These are phyloP conservation scores for Polydrusus pterygomalis DNA, from an alignment of 2,888 invertebrate species.

Conservation along the genomic window DNA sequence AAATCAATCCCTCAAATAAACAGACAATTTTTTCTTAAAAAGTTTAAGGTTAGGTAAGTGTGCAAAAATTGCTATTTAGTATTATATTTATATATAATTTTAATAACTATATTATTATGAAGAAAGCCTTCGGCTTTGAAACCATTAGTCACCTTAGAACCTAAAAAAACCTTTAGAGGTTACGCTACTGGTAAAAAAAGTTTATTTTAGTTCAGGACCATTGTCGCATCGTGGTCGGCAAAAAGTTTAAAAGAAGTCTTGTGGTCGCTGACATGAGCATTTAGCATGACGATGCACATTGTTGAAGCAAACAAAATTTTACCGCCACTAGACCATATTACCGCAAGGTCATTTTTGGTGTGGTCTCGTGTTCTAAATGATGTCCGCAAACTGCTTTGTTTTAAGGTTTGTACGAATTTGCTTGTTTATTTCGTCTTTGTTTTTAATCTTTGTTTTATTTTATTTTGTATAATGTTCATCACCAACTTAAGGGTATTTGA, in stretches of 20 bases:
- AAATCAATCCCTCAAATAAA: too few species aligned
- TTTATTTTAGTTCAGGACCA: conserved; percentile 43
- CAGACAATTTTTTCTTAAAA: too few species aligned
- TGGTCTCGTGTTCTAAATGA: conserved; percentile 58
- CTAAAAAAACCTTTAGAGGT: not conserved
- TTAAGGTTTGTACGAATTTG: not conserved
- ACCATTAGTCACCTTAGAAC: too few species aligned
- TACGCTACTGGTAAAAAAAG: conserved; percentile 41
- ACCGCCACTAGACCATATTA: conserved; percentile 66
- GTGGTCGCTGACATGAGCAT: conserved; percentile 38
- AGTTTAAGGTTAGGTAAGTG: too few species aligned
- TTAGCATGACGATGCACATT: conserved; percentile 47
- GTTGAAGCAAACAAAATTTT: conserved; percentile 64
- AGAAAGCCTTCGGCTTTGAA: too few species aligned
- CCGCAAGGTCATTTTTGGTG: conserved; percentile 70
- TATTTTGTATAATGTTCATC: not conserved
- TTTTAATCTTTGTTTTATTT: not conserved
- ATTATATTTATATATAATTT: too few species aligned
- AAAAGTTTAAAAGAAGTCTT: conserved; percentile 48
- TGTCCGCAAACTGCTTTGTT: conserved; percentile 2
- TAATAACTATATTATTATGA: too few species aligned
- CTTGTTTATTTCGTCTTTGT: not conserved
- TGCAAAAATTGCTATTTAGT: too few species aligned
- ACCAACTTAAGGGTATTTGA: too few species aligned
- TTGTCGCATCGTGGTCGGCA: conserved; percentile 52